Evolutionary conservation across 2,888 invertebrate genomes (phyloP).

Genomic region (Trissolcus japonicus): DNA sequence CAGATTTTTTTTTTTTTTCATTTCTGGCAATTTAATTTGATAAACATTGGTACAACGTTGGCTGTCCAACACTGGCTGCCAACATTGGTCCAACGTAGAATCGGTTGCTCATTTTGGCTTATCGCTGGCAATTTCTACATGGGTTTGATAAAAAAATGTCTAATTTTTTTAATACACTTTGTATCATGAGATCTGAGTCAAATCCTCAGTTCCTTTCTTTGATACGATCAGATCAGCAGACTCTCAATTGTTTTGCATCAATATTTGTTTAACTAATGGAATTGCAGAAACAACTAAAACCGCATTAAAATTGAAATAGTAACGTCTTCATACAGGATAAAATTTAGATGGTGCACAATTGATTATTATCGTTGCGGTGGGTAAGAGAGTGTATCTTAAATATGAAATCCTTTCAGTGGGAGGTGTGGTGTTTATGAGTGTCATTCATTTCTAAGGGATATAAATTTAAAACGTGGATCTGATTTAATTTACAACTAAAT

Average conservation of each 20-base stretch:
- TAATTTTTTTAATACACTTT: no score
- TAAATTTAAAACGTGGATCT: not conserved
- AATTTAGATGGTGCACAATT: not conserved
- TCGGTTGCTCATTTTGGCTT: no score
- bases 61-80: no score
- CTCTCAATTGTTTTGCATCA: not conserved
- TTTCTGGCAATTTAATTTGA: no score
- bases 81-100: no score
- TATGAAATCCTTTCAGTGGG: not conserved
- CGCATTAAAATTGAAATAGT: slow-evolving; percentile 9
- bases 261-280: slow-evolving; percentile 26
- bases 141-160: no score
- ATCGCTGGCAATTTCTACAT: no score
- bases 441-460: not conserved
- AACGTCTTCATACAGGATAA: slow-evolving; percentile 9
- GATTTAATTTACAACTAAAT: slow-evolving; percentile 1
- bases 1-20: no score
- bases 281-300: slow-evolving; percentile 5
- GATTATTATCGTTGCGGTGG: not conserved
- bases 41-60: no score
- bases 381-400: not conserved
- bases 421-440: not conserved
- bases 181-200: no score
- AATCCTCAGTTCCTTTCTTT: no score
- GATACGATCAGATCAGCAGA: not conserved